Conservation (phyloP, 92 coral and sea anemone genomes). For the Scolanthus callimorphus region DNA sequence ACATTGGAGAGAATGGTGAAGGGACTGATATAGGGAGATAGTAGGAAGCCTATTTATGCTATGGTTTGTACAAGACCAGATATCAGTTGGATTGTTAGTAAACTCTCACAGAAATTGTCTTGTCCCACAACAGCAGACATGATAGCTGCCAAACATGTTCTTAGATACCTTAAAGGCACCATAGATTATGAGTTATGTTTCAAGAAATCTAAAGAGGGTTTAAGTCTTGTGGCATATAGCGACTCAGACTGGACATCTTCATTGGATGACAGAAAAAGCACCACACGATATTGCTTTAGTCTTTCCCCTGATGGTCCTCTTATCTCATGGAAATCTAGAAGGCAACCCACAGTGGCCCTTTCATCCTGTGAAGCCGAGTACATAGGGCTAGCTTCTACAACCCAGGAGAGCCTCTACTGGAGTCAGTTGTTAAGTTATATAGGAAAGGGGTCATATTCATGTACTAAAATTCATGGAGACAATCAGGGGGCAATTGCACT, state of each 20-base stretch:
- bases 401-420: conserved; percentile 38
- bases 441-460: conserved; percentile 3
- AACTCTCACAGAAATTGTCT: conserved; percentile 22
- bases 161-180: conserved; percentile 56
- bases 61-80: conserved; percentile 61
- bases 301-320: conserved; percentile 8
- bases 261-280: conserved; percentile 30
- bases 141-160: conserved; percentile 24
- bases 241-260: conserved; percentile 57
- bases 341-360: conserved; percentile 34
- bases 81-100: conserved; percentile 36
- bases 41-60: conserved; percentile 33
- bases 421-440: conserved; percentile 20
- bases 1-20: conserved; percentile 20
- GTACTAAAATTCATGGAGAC: conserved; percentile 39
- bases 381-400: conserved; percentile 33
- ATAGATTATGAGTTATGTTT: conserved; percentile 40
- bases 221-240: conserved; percentile 21
- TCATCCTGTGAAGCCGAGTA: conserved; percentile 28
- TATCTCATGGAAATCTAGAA: conserved; percentile 37
- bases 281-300: conserved; percentile 55
- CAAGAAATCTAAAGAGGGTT: conserved; percentile 15
- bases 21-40: conserved; percentile 35
- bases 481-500: conserved; percentile 54
- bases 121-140: conserved; percentile 35